Base-by-base conservation (phyloP, 2,113 vertebrate genomes). In the Ameiurus melas region DNA sequence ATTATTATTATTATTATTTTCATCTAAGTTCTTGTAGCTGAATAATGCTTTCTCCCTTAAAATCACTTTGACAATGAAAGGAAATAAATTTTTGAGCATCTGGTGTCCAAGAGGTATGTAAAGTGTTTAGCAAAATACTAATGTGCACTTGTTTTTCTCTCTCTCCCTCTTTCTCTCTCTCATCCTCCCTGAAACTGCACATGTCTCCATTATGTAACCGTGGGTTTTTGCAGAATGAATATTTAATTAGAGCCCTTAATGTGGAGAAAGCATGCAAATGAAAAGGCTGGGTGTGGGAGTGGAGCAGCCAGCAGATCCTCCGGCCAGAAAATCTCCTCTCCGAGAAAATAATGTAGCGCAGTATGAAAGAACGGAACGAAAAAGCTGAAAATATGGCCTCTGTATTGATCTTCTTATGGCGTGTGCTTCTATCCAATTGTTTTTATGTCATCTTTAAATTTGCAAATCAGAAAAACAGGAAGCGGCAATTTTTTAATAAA, bases 231-330 rank as follows among this genome's bases (percentile, higher is more conserved):
- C 93, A 95, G 93, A 94, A 93, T 93, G 93, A 94, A 95, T 94
- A 94, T 95, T 94, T 95, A 94, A 95, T 95, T 95, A 94, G 90
- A 91, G 92, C 91, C 90, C 92, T 93, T 94, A 94, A 95, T 95
- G 93, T 94, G 93, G 92, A 94, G 93, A 89, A 93, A 94, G 90
- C 91, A 87, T 92, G 93, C 90, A 90, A 93, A 95, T 93, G 94
- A 94, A 93, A 94, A 93, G 94, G 94, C 91, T 91, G 93, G 86
- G 90, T 91, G 93, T 95, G 88, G 95, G 94, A 89, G 93, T 93
- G 89, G 92, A 94, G 91, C 92, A 89, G 91, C 85, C 77, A 94
- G 89, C 89, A 90, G 91, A 91, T 93, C 90, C 93, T 89, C 93
- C 92, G 93, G 94, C 93, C 84, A 85, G 84, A 75, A 85, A 92